Conservation (phyloP, 30 jellyfish, hydroid and myxozoan species). For the Nemopilema nomurai region DNA sequence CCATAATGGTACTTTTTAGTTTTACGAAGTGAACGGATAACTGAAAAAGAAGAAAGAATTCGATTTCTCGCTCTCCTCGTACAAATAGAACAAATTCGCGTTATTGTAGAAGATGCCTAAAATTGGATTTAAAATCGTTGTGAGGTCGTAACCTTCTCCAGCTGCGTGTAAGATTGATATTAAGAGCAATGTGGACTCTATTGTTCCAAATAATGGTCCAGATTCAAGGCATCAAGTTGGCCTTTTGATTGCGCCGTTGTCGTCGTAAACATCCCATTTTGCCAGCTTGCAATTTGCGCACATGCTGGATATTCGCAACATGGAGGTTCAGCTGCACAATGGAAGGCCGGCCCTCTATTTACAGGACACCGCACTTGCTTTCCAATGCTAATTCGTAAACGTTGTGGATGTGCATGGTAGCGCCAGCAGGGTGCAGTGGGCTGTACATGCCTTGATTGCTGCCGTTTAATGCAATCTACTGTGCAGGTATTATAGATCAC, state of each 20-base stretch:
- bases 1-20: too few relatives aligned
- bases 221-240: not conserved
- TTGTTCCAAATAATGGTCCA: not conserved
- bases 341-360: slow-evolving; percentile 14
- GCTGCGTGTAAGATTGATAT: not conserved
- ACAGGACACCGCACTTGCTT: not conserved
- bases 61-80: too few relatives aligned
- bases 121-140: not conserved
- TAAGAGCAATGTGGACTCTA: not conserved
- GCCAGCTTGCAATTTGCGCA: not conserved
- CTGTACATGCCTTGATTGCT: not conserved
- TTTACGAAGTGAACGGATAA: too few relatives aligned
- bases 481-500: not conserved
- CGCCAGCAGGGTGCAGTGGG: not conserved
- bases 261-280: not conserved
- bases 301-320: slow-evolving; percentile 19
- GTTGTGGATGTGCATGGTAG: not conserved
- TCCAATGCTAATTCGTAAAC: not conserved
- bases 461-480: not conserved
- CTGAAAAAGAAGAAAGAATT: too few relatives aligned
- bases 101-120: not conserved
- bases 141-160: not conserved
- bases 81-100: too few relatives aligned
- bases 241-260: not conserved
- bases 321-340: not conserved